phyloP scores from a whole-genome alignment of 2,797 vertebrate genomes.

The Phalanger gymnotis region DNA sequence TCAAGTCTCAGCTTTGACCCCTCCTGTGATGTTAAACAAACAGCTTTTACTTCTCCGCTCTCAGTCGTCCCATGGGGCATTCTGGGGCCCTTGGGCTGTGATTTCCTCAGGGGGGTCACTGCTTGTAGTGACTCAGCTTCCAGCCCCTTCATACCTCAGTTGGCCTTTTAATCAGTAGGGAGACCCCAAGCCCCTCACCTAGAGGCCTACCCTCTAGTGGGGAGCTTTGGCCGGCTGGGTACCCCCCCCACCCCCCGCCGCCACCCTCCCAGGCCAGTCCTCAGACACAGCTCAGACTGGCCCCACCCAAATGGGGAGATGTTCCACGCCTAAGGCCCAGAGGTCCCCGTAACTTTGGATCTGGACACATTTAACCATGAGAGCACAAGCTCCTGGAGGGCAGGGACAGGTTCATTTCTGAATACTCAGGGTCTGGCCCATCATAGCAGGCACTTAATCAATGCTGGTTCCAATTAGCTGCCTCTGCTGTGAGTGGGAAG shows the following conservation, averaged over 20 bases:
- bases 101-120: too few species aligned
- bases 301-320: not conserved
- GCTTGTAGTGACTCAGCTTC: too few species aligned
- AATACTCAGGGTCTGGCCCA: not conserved
- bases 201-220: not conserved
- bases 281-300: not conserved
- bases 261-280: not conserved
- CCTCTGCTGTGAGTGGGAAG: not conserved
- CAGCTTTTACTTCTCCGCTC: too few species aligned
- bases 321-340: not conserved
- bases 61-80: not conserved
- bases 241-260: too few species aligned
- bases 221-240: not conserved
- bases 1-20: not conserved
- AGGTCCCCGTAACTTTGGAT: not conserved
- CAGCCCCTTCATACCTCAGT: not conserved
- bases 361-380: not conserved
- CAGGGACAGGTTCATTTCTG: too few species aligned
- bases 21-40: not conserved
- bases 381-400: not conserved
- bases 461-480: not conserved
- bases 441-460: not conserved
- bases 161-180: not conserved
- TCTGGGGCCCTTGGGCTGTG: not conserved
- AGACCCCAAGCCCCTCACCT: not conserved